Evolutionary conservation across 2,797 vertebrate genomes (phyloP).

Genomic region (Diplodus sargus): DNA sequence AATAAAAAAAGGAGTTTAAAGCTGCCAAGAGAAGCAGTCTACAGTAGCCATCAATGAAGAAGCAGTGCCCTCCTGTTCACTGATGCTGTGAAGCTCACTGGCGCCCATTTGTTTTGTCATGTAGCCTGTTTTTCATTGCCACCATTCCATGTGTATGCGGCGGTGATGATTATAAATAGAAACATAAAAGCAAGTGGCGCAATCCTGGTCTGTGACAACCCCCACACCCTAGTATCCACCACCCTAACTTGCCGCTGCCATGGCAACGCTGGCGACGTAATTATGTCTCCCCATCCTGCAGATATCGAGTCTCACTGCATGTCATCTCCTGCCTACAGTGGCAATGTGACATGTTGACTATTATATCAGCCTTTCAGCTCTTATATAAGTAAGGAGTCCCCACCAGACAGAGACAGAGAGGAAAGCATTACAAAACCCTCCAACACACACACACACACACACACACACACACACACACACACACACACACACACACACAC

Average conservation of each 20-base stretch:
- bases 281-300: constrained; percentile 85
- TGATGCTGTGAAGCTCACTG: constrained; percentile 62
- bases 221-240: constrained; percentile 85
- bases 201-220: constrained; percentile 87
- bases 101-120: constrained; percentile 70
- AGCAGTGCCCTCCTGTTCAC: constrained; percentile 50
- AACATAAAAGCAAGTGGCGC: constrained; percentile 89
- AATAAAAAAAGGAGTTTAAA: constrained; percentile 49
- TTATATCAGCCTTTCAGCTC: constrained; percentile 80
- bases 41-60: constrained; percentile 55
- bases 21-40: constrained; percentile 33
- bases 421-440: constrained; percentile 58
- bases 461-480: too few relatives aligned
- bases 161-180: constrained; percentile 87
- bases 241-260: constrained; percentile 86
- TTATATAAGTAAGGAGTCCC: constrained; percentile 84
- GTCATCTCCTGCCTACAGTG: constrained; percentile 82
- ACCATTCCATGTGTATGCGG: constrained; percentile 81
- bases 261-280: constrained; percentile 87
- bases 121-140: constrained; percentile 75
- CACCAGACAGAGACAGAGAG: constrained; percentile 59
- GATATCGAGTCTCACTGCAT: constrained; percentile 83
- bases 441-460: constrained; percentile 14
- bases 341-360: constrained; percentile 81
- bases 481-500: constrained; percentile 5